Base-by-base conservation (phyloP, 2,113 vertebrate species). In the Henicopernis longicauda region DNA sequence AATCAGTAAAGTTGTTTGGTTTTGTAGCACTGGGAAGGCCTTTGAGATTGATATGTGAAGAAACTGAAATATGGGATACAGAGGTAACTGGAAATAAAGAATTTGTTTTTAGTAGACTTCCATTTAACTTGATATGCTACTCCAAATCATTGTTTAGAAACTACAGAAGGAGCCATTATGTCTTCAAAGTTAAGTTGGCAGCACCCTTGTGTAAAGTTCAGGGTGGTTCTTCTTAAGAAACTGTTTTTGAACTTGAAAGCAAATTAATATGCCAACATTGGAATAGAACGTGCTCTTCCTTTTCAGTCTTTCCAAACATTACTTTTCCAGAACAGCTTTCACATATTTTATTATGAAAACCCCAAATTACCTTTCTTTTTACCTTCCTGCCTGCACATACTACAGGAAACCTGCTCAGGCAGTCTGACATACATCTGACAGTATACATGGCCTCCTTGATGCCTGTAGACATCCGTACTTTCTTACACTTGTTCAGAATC, bases 381-480 rank as follows among this genome's bases (percentile, higher is more conserved):
- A 36, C 4, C 7, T 79, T 67, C 6, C 10, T 79, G 14, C 15
- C 18, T 14, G 8, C 19, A 40, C 4, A 2, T 70, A 49, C 9
- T 62, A 9, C 32, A 77, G 54, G 16, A 91, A 74, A 67, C 32
- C 22, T 86, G 15, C 25, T 45, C 18, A 42, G 40, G 14, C 10
- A 40, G 36, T n/a, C 57, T 65, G 66, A 27, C 19, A 26, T 40
- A 8, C 2, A 15, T 38, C 26, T 47, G 52, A 31, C 5, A 59
- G 49, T 31, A 31, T 26, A 50, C 6, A 14, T 21, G 8, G 12
- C 32, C 32, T 82, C n/a, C 11, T 16, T 70, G 21, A 45, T 66
- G 26, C 25, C 44, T 61, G 13, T 11, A 32, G 38, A 54, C 13
- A 22, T 32, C 36, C 1, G 0, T 36, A 16, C 0, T 0, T 63